Evolutionary conservation across 2,797 vertebrate species (phyloP).

Genomic region (Falco concolor): DNA sequence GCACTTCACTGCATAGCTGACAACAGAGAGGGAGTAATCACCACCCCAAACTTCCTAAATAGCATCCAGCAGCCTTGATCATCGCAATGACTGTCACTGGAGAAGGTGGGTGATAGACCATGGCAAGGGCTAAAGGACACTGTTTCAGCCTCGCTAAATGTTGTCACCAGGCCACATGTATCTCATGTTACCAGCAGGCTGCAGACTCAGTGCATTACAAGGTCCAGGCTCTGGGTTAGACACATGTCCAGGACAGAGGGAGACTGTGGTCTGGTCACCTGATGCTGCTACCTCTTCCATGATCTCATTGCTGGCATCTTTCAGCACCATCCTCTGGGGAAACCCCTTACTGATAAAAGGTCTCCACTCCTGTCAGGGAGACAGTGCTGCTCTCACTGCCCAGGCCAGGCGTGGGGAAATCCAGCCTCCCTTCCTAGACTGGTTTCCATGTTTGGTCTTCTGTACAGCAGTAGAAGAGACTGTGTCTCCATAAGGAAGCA

Average conservation of each 20-base stretch:
- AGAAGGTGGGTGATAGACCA: background rate
- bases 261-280: background rate
- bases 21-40: background rate
- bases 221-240: background rate
- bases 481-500: background rate
- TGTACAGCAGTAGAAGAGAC: background rate
- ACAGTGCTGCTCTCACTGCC: background rate
- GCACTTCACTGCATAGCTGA: background rate
- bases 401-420: background rate
- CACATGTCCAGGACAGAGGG: background rate
- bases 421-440: background rate
- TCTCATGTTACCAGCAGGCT: background rate
- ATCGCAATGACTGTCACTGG: background rate
- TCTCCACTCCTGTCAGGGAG: background rate
- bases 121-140: background rate
- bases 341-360: slow-evolving; percentile 2
- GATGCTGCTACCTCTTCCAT: background rate
- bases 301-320: slow-evolving; percentile 13
- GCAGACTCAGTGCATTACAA: background rate
- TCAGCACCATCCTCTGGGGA: background rate
- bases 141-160: background rate
- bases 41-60: background rate
- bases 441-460: background rate
- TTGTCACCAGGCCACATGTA: background rate
- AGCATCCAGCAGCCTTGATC: background rate